Percentiles rank a stretch among this genome's conserved stretches.
Conservation (phyloP, 2,113 vertebrate genomes). For the Carollia perspicillata region DNA sequence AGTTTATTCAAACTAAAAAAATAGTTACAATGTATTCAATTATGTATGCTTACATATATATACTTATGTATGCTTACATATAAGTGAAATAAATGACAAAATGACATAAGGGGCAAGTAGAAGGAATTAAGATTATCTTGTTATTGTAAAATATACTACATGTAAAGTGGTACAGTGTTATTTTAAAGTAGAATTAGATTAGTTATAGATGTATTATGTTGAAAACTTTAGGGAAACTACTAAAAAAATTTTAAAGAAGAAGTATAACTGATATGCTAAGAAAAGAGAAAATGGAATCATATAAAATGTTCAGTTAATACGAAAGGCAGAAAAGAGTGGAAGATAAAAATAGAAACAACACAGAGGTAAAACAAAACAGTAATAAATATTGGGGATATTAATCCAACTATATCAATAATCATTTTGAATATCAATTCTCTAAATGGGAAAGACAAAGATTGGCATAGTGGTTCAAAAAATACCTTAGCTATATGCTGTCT, state of each 20-base stretch:
- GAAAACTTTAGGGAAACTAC: background rate
- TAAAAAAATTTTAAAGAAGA: background rate
- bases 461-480: background rate
- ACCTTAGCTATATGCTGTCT: background rate
- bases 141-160: background rate
- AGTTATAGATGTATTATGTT: background rate
- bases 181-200: background rate
- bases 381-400: background rate
- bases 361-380: background rate
- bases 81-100: background rate
- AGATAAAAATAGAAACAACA: background rate
- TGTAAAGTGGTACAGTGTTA: background rate
- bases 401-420: background rate
- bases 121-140: background rate
- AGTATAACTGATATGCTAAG: background rate
- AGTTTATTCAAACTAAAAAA: background rate
- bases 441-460: background rate
- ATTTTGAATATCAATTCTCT: background rate
- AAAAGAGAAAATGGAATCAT: background rate
- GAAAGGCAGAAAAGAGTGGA: background rate
- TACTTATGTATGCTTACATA: background rate
- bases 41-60: background rate
- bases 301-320: background rate
- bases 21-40: background rate
- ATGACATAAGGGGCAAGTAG: background rate